Conservation (phyloP, 64 coral and sea anemone genomes). For the Catalaphyllia jardinei region DNA sequence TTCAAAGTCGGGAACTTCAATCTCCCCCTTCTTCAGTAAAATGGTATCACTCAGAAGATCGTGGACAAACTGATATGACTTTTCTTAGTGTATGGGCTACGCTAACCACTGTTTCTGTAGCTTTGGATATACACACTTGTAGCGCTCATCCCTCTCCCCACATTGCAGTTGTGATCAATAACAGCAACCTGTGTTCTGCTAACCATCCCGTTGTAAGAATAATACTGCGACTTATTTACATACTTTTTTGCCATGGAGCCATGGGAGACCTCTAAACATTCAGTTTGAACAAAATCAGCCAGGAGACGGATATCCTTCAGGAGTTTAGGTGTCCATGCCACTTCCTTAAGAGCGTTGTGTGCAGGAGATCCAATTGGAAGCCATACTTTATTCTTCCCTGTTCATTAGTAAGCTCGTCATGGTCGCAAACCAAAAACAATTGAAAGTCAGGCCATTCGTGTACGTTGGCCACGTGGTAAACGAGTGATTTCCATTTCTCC, state of each 20-base stretch:
- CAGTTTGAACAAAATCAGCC: too few relatives aligned
- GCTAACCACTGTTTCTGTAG: constrained; percentile 24
- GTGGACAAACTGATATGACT: constrained; percentile 23
- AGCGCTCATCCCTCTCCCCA: neutral
- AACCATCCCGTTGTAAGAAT: constrained; percentile 57
- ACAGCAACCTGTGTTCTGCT: constrained; percentile 37
- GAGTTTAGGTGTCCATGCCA: constrained; percentile 12
- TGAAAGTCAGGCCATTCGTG: constrained; percentile 12
- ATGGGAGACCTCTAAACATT: constrained; percentile 36
- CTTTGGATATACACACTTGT: constrained; percentile 28
- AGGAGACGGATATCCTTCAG: too few relatives aligned
- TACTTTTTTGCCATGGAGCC: constrained; percentile 20
- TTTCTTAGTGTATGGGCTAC: constrained; percentile 28
- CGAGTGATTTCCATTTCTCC: constrained; percentile 30
- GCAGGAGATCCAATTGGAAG: constrained; percentile 11
- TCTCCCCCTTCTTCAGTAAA: neutral
- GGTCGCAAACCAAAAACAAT: neutral
- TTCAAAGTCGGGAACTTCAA: constrained; percentile 9
- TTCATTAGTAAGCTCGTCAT: neutral
- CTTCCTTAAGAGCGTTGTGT: constrained; percentile 17
- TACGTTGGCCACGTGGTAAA: constrained; percentile 22
- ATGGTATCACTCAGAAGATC: constrained; percentile 12
- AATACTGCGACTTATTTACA: constrained; percentile 31
- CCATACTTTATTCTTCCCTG: neutral
- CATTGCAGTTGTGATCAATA: constrained; percentile 32